Base-by-base conservation (phyloP, 2,888 invertebrate genomes). In the Drosophila hamatofila region DNA sequence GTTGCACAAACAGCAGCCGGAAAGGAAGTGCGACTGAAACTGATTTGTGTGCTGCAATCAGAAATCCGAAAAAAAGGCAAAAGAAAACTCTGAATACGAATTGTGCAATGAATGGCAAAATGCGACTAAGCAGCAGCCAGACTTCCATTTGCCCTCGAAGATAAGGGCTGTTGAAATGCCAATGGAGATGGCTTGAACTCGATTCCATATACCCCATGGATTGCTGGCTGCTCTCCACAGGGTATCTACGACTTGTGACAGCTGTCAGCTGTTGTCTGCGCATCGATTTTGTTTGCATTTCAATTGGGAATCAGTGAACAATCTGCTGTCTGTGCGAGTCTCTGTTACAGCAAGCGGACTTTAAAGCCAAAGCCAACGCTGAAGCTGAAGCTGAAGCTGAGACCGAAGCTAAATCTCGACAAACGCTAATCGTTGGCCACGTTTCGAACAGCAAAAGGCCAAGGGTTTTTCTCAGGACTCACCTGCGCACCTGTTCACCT, bases 381-480 rank as follows among this genome's bases (percentile, higher is more conserved):
- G 30, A 2, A 30, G 30, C 35, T 14, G 27, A 75, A 78, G 4
- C 69, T 54, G n/a, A n/a, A n/a, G n/a, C n/a, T n/a, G n/a, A n/a
- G n/a, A n/a, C 66, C 72, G 30, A 2, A 30, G 30, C 35, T 14
- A 30, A 75, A 78, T 11, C 69, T 54, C 54, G 61, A 39, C 27
- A 27, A 70, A 64, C 78, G 78, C 80, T 83, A 83, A 82, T 80
- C 83, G 83, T 52, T 54, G 48, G 49, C 60, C 64, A 52, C 44
- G 39, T 21, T 52, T 27, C 56, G 48, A 46, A 37, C 51, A n/a
- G 12, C 25, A 18, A 42, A 30, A 42, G 56, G 46, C 41, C 44
- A 58, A 48, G 57, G 41, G 44, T 18, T 18, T 18, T 59, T n/a
- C 35, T 59, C 59, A 61, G 30, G 46, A 59, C 66, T 64, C 59